phyloP scores from a whole-genome alignment of 2,797 vertebrate species.

The Hippocampus kuda region DNA sequence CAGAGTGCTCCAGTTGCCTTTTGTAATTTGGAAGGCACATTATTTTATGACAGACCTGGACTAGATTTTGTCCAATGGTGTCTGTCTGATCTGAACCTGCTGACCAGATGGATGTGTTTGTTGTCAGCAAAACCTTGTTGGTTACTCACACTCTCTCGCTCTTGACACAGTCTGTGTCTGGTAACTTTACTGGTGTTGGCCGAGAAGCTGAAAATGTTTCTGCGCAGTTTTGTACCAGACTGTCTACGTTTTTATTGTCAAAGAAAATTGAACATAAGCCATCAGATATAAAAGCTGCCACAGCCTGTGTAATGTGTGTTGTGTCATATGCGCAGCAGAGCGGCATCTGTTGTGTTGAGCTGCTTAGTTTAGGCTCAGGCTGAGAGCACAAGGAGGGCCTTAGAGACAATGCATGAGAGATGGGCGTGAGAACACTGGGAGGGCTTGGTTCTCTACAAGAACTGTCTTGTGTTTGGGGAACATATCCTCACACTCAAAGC shows the following conservation, averaged over 20 bases:
- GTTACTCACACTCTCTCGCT: constrained; percentile 29
- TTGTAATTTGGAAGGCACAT: not conserved
- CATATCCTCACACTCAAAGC: constrained; percentile 66
- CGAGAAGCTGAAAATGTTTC: not conserved
- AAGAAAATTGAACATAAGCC: constrained; percentile 1
- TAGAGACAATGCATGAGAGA: constrained; percentile 55
- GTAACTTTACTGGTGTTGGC: not conserved
- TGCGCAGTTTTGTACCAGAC: not conserved
- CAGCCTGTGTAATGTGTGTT: constrained; percentile 8
- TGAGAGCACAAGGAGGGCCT: constrained; percentile 51
- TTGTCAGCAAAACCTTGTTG: constrained; percentile 62
- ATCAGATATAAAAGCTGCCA: constrained; percentile 1
- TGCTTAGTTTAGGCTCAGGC: constrained; percentile 45
- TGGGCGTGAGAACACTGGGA: constrained; percentile 65
- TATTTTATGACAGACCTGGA: constrained; percentile 13
- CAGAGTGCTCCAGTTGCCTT: not conserved
- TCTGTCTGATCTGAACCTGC: constrained; percentile 39
- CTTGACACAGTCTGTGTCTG: constrained; percentile 26
- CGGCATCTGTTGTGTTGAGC: constrained; percentile 50
- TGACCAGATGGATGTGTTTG: constrained; percentile 64
- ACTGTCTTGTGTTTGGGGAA: constrained; percentile 68
- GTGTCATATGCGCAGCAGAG: constrained; percentile 26
- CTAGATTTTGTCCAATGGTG: constrained; percentile 15
- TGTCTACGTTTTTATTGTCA: constrained; percentile 9
- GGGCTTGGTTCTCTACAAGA: constrained; percentile 70